A percentile compares a stretch with the other conserved stretches of the same genome.
Evolutionary conservation across 2,113 vertebrate species (phyloP).

Genomic region (Natator depressus): DNA sequence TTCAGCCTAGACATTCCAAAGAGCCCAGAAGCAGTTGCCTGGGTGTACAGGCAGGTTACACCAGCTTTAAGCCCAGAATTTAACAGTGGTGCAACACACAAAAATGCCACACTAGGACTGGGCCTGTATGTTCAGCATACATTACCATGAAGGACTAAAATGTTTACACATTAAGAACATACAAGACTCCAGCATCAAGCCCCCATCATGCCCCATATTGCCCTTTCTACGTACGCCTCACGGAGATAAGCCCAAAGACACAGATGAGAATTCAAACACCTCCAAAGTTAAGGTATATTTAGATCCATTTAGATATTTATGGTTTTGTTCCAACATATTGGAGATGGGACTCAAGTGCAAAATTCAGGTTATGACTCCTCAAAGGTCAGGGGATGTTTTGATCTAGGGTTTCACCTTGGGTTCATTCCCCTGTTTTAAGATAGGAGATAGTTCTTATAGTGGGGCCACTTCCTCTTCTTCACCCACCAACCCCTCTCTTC

Average conservation of each 20-base stretch:
- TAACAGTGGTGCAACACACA: neutral
- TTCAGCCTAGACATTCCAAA: neutral
- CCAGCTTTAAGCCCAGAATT: neutral
- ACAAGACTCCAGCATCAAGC: neutral
- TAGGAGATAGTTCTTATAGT: neutral
- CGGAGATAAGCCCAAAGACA: neutral
- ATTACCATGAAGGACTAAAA: neutral
- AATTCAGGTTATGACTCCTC: rapidly evolving
- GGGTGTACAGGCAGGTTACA: too few relatives aligned
- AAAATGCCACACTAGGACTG: neutral
- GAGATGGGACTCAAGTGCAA: neutral
- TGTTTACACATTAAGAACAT: neutral
- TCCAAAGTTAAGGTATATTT: neutral
- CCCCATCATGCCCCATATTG: neutral
- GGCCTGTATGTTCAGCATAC: neutral
- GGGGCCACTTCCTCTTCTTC: neutral
- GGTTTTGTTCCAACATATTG: neutral
- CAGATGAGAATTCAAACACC: neutral
- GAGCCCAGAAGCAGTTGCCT: neutral
- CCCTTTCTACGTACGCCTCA: neutral
- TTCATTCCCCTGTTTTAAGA: neutral
- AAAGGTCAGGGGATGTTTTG: neutral
- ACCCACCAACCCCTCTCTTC: neutral
- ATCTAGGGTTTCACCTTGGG: neutral
- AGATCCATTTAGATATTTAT: neutral